phyloP scores from a whole-genome alignment of 1,140 invertebrate genomes.

The roundworm (Caenorhabditis elegans) region DNA sequence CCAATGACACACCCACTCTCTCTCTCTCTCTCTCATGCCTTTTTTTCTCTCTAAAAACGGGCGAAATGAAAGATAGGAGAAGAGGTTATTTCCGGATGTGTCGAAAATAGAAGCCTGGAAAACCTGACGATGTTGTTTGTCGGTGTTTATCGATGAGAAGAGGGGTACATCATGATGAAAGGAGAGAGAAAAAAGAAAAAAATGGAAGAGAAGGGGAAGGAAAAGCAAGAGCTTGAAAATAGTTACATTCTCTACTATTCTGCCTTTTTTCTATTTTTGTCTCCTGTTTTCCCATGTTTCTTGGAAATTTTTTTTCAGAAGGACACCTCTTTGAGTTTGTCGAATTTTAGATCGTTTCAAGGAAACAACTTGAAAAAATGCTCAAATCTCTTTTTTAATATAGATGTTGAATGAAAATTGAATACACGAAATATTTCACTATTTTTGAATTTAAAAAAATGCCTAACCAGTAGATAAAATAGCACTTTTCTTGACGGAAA shows the following conservation, averaged over 20 bases:
- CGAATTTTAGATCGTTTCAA: too few species aligned
- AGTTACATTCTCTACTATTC: slow-evolving; percentile 10
- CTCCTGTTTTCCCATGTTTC: not conserved
- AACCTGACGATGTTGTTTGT: slow-evolving; percentile 31
- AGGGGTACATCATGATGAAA: slow-evolving; percentile 4
- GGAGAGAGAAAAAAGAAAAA: not conserved
- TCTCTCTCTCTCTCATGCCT: too few species aligned
- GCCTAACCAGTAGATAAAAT: too few species aligned
- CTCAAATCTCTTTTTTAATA: too few species aligned
- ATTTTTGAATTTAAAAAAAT: too few species aligned
- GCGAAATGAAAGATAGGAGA: not conserved
- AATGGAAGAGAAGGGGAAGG: not conserved
- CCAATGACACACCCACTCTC: not conserved
- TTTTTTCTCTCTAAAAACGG: not conserved
- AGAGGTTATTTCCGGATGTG: slow-evolving; percentile 27
- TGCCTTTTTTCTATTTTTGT: not conserved
- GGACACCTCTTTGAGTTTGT: too few species aligned
- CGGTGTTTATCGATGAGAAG: slow-evolving; percentile 2
- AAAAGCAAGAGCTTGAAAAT: slow-evolving; percentile 22
- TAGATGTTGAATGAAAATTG: too few species aligned
- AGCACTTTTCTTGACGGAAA: too few species aligned
- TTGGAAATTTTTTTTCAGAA: not conserved
- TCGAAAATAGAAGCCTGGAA: slow-evolving; percentile 28
- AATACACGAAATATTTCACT: too few species aligned
- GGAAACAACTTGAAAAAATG: too few species aligned